Evolutionary conservation across 1,140 invertebrate species (phyloP).

Genomic region (Lysiphlebus fabarum): DNA sequence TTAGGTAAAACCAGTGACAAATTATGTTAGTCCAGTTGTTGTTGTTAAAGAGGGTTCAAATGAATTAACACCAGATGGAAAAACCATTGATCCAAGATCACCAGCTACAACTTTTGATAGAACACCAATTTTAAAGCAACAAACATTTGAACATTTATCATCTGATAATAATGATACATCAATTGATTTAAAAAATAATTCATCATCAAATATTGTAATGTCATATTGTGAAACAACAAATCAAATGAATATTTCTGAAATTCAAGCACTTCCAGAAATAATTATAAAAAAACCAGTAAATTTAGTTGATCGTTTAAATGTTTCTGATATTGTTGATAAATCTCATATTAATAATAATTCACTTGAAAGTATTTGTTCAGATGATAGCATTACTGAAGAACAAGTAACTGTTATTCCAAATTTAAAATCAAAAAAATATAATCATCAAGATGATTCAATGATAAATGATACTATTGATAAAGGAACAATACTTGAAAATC

Average conservation of each 20-base stretch:
- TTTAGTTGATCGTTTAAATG: conserved; percentile 16
- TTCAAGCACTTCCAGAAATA: conserved; percentile 33
- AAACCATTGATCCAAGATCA: conserved; percentile 43
- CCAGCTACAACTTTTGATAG: conserved; percentile 43
- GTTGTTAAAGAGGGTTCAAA: conserved; percentile 28
- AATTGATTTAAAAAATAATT: conserved; percentile 14
- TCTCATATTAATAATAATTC: neutral
- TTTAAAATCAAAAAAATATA: neutral
- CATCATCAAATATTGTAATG: conserved; percentile 18
- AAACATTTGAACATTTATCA: conserved; percentile 29
- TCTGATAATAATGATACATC: conserved; percentile 15
- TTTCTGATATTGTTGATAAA: neutral
- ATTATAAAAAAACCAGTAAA: conserved; percentile 11
- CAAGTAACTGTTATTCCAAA: conserved; percentile 28
- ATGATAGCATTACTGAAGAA: conserved; percentile 20
- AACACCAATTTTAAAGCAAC: conserved; percentile 44
- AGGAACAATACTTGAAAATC: conserved; percentile 17
- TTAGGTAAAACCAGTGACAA: conserved; percentile 17
- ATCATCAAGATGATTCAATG: neutral
- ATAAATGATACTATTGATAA: neutral
- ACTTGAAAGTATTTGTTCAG: conserved; percentile 8
- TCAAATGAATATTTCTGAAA: conserved; percentile 32
- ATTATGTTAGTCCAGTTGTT: conserved; percentile 18
- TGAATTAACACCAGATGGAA: conserved; percentile 17
- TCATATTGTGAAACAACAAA: conserved; percentile 34